A percentile compares a stretch with the other conserved stretches of the same genome.
These are phyloP conservation scores for Philopotamus ludificatus DNA, from an alignment of 1,140 invertebrate genomes.

Conservation along the genomic window DNA sequence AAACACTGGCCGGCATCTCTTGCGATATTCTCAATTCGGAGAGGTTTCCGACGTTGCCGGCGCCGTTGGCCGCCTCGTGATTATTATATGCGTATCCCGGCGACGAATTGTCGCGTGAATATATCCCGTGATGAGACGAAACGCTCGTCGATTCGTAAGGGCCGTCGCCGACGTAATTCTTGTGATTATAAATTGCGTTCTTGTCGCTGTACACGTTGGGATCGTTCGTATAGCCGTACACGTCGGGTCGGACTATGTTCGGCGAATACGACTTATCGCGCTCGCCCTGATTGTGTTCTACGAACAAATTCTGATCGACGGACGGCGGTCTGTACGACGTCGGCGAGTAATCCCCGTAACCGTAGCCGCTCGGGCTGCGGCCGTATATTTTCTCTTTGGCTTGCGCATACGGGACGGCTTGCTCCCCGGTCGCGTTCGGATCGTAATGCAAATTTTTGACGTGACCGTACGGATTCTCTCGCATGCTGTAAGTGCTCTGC, in stretches of 20 bases:
- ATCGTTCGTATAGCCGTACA: background rate
- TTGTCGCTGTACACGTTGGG: conserved; percentile 5
- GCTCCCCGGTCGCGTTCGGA: conserved; percentile 47
- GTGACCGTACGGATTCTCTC: conserved; percentile 39
- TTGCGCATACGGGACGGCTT: conserved; percentile 48
- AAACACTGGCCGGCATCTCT: conserved; percentile 46
- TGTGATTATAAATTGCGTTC: background rate
- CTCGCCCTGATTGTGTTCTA: background rate
- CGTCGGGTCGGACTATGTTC: background rate
- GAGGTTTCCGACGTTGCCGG: conserved; percentile 39
- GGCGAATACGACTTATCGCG: conserved; percentile 1
- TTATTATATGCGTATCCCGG: conserved; percentile 30
- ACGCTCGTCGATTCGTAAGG: conserved; percentile 28
- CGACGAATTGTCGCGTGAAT: conserved; percentile 20
- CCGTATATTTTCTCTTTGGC: conserved; percentile 52
- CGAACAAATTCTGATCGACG: conserved; percentile 19
- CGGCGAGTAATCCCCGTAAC: conserved; percentile 50
- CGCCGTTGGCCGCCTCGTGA: conserved; percentile 26
- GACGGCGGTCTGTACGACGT: conserved; percentile 45
- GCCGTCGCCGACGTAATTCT: background rate
- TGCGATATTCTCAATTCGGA: conserved; percentile 45
- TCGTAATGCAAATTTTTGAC: conserved; percentile 45
- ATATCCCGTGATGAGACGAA: conserved; percentile 32
- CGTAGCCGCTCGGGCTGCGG: conserved; percentile 50
- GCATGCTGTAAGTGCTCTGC: background rate